Evolutionary conservation across 2,888 invertebrate species (phyloP), one percentile per base, ranked within the genome.

Genomic region (Agapostemon virescens): DNA sequence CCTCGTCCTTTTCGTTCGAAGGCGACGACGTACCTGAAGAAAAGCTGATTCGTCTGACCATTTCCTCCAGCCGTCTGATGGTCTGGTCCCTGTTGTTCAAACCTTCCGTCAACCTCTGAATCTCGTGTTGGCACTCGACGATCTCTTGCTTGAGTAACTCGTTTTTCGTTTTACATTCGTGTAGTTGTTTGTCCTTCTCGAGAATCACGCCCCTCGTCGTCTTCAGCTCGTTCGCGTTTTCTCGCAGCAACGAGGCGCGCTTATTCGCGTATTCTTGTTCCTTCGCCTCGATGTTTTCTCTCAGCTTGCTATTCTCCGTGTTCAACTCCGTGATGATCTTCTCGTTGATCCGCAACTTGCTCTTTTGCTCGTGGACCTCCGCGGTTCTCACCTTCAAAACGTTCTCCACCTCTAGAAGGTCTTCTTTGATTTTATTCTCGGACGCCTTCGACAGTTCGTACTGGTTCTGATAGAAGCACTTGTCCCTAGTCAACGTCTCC

Each of bases 381-480:
- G 93, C 93, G 36, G 93, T 93, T 90, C 88, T 94, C 92, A 74
- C 26, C 38, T 91, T 91, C 20, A 92, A 26, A 6, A 79, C 76
- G 69, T 94, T 93, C 45, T 95, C 94, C 45, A 95, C 92, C 86
- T 95, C 95, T 0, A 93, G 93, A 23, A 95, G 89, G 88, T 95
- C 94, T 61, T 95, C 93, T 87, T 94, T 94, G 11, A 95, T 92
- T 72, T 94, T 91, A 40, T 91, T 93, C 74, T 95, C 95, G 63
- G 94, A 94, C 0, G 93, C 93, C 1, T 94, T 93, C 80, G 94
- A 93, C 74, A 93, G 93, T 58, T 95, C 94, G 33, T 94, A 88
- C 81, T 95, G 94, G 73, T 93, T 93, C 78, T 94, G 94, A 74
- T 95, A 95, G 84, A 94, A 95, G 77, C 93, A 93, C 82, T 94